Percentiles rank a stretch among this genome's conserved stretches.
phyloP scores from a whole-genome alignment of 37 sponge, comb jelly and placozoan genomes.

The Cliona cf. orientalis region DNA sequence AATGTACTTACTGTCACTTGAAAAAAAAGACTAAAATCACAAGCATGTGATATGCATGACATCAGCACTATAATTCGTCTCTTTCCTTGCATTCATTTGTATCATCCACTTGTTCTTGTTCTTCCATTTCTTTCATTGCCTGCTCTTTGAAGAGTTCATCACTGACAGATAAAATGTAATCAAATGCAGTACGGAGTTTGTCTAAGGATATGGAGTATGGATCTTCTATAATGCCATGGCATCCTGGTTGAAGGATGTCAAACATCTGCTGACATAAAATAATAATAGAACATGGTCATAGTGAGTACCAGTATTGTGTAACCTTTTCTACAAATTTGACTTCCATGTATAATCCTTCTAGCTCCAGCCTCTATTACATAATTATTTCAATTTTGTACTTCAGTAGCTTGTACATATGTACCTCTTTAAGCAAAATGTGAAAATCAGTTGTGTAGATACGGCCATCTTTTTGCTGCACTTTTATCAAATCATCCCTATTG shows the following conservation, averaged over 20 bases:
- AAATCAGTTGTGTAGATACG: constrained; percentile 32
- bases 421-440: neutral
- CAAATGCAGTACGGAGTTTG: neutral
- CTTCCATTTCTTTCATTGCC: neutral
- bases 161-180: neutral
- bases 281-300: no score
- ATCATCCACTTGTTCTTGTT: constrained; percentile 9
- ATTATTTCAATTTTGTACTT: no score
- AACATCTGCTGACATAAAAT: no score
- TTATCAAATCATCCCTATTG: neutral
- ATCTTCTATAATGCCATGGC: constrained; percentile 18
- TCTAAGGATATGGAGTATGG: neutral
- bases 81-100: neutral
- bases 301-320: no score
- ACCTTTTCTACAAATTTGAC: no score
- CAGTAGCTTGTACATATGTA: no score
- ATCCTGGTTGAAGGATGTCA: constrained; percentile 57
- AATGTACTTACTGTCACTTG: no score
- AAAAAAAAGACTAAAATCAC: no score
- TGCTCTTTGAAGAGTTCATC: neutral
- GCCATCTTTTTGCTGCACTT: constrained; percentile 6
- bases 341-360: no score
- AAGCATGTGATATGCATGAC: no score
- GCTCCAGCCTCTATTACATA: no score
- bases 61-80: constrained; percentile 13